Percentiles rank a stretch among this genome's conserved stretches.
phyloP scores from a whole-genome alignment of 1,140 invertebrate species.

The Notospermus geniculatus region DNA sequence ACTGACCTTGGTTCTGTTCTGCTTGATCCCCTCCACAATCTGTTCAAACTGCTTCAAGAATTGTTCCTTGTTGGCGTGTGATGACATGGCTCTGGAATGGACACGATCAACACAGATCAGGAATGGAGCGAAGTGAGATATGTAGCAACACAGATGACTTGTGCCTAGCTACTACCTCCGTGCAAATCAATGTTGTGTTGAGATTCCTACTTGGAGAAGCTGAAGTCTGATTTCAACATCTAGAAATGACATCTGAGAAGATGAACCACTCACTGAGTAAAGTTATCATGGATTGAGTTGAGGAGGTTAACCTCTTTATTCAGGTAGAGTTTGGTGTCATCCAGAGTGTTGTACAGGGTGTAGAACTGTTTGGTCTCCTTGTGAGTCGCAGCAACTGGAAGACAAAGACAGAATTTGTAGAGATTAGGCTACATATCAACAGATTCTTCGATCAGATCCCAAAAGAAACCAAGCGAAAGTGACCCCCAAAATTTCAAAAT shows the following conservation, averaged over 20 bases:
- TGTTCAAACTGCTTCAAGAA: constrained; percentile 84
- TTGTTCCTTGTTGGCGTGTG: constrained; percentile 66
- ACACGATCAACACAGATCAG: too few relatives aligned
- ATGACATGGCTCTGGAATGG: constrained; percentile 55
- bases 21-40: constrained; percentile 80
- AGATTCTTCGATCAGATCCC: too few relatives aligned
- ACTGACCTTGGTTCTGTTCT: constrained; percentile 73
- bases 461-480: too few relatives aligned
- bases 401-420: constrained; percentile 1
- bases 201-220: too few relatives aligned
- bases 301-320: constrained; percentile 81
- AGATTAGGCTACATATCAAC: too few relatives aligned
- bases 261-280: constrained; percentile 79
- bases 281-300: constrained; percentile 92
- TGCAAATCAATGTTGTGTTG: neutral
- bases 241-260: too few relatives aligned
- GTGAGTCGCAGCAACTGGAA: constrained; percentile 85
- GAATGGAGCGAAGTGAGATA: too few relatives aligned
- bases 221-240: too few relatives aligned
- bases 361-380: constrained; percentile 97
- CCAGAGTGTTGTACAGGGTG: constrained; percentile 92
- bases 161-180: too few relatives aligned
- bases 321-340: constrained; percentile 88
- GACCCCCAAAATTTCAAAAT: too few relatives aligned
- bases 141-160: too few relatives aligned